Evolutionary conservation across 2,113 vertebrate genomes (phyloP), one percentile per base, ranked within the genome.

Genomic region (Colaptes auratus): DNA sequence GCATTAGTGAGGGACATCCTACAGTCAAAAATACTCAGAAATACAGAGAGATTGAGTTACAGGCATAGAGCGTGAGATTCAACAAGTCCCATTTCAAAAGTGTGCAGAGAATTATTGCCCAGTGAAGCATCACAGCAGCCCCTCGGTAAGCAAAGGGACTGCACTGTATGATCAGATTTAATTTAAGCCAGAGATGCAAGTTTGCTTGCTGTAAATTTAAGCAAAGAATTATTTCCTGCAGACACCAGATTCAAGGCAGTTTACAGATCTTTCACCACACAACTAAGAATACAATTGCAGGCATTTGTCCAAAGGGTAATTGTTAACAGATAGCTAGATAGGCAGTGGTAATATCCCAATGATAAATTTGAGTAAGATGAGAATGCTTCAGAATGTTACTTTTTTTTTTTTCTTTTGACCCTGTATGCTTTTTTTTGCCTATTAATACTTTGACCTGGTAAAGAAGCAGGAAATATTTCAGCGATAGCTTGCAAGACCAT

Each of bases 1-100:
- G 98, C 98, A 98, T 96, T 98, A 99, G 98, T 98, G 98, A 98
- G 97, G 98, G 97, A 98, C 97, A 98, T 97, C 98, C 98, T 99
- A 98, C 95, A 98, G 98, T 98, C 98, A 98, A 98, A 99, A 98
- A 98, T 98, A 98, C 98, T 98, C 96, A 98, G 97, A 98, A 98
- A 98, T 97, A 97, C 95, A 97, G 96, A 97, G 96, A 97, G 78
- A 96, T 93, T 97, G 93, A 96, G 96, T 97, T 97, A 96, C 69
- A 94, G 96, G 88, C 91, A 97, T 14, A 97, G 69, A 92, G 94
- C 44, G 60, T 83, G 90, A 96, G 87, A 96, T 90, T 81, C 80
- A 93, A 97, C 66, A 97, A 97, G 89, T 95, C 91, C 88, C 96
- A 92, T 93, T 97, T 82, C 89, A 88, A 84, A 91, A 91, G 78